Evolutionary conservation across 23 tunicate species (phyloP), one percentile per base, ranked within the genome.

Genomic region (Trididemnum miniatum): DNA sequence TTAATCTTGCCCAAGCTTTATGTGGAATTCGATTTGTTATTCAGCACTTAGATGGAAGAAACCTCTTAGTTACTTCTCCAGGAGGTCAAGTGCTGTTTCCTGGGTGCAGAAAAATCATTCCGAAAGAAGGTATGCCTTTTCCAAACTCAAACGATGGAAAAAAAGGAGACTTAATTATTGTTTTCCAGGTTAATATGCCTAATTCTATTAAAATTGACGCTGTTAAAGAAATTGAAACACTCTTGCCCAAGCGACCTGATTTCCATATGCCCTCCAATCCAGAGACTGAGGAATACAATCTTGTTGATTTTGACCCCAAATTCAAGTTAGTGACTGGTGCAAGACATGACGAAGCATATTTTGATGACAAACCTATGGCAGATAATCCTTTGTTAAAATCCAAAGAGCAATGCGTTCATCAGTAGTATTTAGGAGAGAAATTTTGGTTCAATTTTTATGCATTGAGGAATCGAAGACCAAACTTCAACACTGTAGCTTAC

Each of bases 61-160:
- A 78, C 31, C 59, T 89, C 2, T 51, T 78, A 9, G 36, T 82
- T 22, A 25, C 65, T 0, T 65, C 87, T 26, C 77, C 71, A 31
- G 59, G 36, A 2, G 87, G 82, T 26, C 35, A 50, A 2, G 93
- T 88, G 2, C 35, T 88, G 23, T 26, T 22, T 22, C 82, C 87
- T 40, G 93, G 93, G 4, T 86, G 85, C 39, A 51, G 36, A 80
- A 83, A 71, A 71, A 31, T 84, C 0, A 57, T 79, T 54, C 71
- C 81, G 29, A 77, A 67, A 0, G 95, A 89, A 78, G 95, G 95
- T 15, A 89, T 89, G 95, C 95, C 95, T 1, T 36, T 84, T 0
- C 12, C 15, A 0, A 60, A 71, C 3, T 51, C 72, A 20, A 71
- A 31, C 26, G 64, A 67, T 37, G 79, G 71, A 34, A 38, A 66